Conservation (phyloP, 2,888 invertebrate genomes). For the Conus canariensis region DNA sequence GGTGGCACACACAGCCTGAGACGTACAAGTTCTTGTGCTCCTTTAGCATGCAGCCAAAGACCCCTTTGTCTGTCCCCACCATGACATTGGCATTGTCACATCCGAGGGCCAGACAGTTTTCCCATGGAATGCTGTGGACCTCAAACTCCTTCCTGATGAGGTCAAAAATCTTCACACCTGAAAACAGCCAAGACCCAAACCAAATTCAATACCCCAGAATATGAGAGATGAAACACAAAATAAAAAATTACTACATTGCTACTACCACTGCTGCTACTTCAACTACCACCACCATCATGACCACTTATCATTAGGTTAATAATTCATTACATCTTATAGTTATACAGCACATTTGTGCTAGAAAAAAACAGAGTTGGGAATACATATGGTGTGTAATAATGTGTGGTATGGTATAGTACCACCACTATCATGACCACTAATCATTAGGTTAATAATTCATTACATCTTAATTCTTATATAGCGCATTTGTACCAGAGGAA, state of each 20-base stretch:
- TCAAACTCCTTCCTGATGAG: background rate
- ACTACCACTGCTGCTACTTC: background rate
- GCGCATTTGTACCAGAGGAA: too few relatives aligned
- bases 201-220: background rate
- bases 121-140: conserved; percentile 27
- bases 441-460: too few relatives aligned
- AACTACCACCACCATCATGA: too few relatives aligned
- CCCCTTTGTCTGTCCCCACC: conserved; percentile 34
- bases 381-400: too few relatives aligned
- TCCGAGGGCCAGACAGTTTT: conserved; percentile 32
- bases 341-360: too few relatives aligned
- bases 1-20: conserved; percentile 37
- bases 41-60: background rate
- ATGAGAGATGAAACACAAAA: background rate
- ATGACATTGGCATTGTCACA: conserved; percentile 40
- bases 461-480: too few relatives aligned
- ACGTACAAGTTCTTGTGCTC: conserved; percentile 21
- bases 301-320: too few relatives aligned
- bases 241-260: background rate
- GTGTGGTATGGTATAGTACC: too few relatives aligned
- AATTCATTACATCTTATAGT: too few relatives aligned
- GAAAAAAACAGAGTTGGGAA: too few relatives aligned
- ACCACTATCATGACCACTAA: too few relatives aligned
- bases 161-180: conserved; percentile 2
- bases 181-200: background rate